Evolutionary conservation across 2,113 vertebrate genomes (phyloP).

Genomic region (Hemiscyllium ocellatum): DNA sequence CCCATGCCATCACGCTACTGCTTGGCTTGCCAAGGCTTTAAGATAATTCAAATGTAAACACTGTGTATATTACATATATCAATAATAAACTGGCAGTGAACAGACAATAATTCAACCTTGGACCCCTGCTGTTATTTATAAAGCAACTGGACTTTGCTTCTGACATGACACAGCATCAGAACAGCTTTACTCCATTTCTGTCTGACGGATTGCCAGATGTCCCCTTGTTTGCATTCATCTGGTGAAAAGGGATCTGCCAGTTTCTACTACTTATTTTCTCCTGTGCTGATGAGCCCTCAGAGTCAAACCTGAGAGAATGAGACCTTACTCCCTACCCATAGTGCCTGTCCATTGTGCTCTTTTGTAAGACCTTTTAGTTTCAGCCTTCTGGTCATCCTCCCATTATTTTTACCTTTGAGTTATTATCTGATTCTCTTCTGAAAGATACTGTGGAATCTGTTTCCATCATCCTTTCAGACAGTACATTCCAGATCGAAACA

Average conservation of each 20-base stretch:
- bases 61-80: background rate
- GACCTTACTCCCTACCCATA: background rate
- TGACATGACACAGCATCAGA: background rate
- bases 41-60: background rate
- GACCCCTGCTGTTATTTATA: background rate
- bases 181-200: background rate
- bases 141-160: slow-evolving; percentile 8
- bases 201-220: background rate
- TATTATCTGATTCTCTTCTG: background rate
- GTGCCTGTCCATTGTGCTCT: background rate
- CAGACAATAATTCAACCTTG: background rate
- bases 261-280: background rate
- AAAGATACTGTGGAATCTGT: background rate
- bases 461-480: background rate
- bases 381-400: background rate
- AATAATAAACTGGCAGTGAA: background rate
- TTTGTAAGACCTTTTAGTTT: background rate
- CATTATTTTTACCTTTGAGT: background rate
- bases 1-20: background rate
- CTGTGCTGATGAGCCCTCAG: background rate
- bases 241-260: background rate
- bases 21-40: background rate
- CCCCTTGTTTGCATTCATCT: background rate
- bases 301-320: background rate
- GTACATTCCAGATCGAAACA: background rate